Conservation (phyloP, 2,113 vertebrate genomes). For the Ariopsis seemanni region DNA sequence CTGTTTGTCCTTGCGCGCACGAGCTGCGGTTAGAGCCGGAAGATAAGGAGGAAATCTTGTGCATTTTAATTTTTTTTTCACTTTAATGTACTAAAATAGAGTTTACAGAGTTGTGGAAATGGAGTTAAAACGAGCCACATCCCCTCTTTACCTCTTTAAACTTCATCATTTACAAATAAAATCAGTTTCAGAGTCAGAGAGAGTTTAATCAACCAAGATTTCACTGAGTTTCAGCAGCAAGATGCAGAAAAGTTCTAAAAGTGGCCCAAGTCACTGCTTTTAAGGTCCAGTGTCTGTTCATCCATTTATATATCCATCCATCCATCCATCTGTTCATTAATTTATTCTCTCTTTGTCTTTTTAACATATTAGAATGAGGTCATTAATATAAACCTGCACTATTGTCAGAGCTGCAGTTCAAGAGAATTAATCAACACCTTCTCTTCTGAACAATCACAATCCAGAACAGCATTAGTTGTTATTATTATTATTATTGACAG, state of each 20-base stretch:
- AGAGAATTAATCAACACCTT: background rate
- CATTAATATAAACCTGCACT: background rate
- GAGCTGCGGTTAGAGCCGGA: background rate
- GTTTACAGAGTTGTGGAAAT: background rate
- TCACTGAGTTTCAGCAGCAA: background rate
- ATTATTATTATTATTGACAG: background rate
- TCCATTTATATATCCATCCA: background rate
- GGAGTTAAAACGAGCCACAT: background rate
- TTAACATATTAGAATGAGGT: background rate
- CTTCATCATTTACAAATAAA: background rate
- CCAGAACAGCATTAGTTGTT: background rate
- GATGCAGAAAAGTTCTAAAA: background rate
- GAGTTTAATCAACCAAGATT: background rate
- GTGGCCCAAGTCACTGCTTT: background rate
- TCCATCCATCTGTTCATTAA: background rate
- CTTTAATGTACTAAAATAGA: background rate
- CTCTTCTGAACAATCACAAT: background rate
- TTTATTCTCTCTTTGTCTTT: no score
- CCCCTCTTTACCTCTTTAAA: background rate
- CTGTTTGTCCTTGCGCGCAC: slow-evolving; percentile 4
- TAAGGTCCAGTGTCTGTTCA: background rate
- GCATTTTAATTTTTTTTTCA: background rate
- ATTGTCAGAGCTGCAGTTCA: background rate
- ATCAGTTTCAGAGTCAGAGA: background rate
- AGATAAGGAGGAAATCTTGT: background rate